A percentile compares a stretch with the other conserved stretches of the same genome.
Evolutionary conservation across 2,888 invertebrate species (phyloP).

Genomic region (Bombyx huttoni): DNA sequence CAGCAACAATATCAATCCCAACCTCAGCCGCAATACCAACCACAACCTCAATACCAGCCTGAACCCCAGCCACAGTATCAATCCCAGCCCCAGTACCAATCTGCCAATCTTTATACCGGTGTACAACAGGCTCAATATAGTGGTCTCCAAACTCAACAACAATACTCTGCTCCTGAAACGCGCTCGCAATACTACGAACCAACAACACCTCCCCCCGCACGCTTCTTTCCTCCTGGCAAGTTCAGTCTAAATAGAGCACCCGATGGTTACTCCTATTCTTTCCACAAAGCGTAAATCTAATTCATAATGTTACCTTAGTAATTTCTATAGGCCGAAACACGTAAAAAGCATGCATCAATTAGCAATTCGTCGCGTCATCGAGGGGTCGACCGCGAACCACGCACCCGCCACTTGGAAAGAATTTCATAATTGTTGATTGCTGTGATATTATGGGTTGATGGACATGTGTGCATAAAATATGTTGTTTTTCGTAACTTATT

Average conservation of each 20-base stretch:
- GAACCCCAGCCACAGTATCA: constrained; percentile 42
- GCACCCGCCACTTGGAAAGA: constrained; percentile 47
- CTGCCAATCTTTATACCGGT: constrained; percentile 60
- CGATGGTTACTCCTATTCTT: constrained; percentile 89
- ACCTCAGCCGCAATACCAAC: constrained; percentile 35
- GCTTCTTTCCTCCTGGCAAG: constrained; percentile 89
- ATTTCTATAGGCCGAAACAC: constrained; percentile 44
- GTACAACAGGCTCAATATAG: constrained; percentile 65
- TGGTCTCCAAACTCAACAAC: constrained; percentile 46
- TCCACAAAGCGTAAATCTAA: constrained; percentile 76
- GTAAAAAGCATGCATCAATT: constrained; percentile 57
- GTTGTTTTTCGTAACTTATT: constrained; percentile 45
- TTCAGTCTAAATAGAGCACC: constrained; percentile 88
- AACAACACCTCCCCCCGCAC: constrained; percentile 78
- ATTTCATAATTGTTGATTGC: constrained; percentile 69
- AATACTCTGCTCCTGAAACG: constrained; percentile 17
- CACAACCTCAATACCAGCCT: constrained; percentile 41
- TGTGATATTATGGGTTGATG: constrained; percentile 70
- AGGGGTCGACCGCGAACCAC: constrained; percentile 33
- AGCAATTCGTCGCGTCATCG: constrained; percentile 59
- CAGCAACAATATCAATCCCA: constrained; percentile 45
- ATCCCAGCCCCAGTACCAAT: constrained; percentile 39
- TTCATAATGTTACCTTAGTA: constrained; percentile 40
- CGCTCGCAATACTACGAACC: constrained; percentile 69
- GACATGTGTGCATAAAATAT: constrained; percentile 40